Conservation (phyloP, 2,113 vertebrate genomes). For the Pycnonotus jocosus region DNA sequence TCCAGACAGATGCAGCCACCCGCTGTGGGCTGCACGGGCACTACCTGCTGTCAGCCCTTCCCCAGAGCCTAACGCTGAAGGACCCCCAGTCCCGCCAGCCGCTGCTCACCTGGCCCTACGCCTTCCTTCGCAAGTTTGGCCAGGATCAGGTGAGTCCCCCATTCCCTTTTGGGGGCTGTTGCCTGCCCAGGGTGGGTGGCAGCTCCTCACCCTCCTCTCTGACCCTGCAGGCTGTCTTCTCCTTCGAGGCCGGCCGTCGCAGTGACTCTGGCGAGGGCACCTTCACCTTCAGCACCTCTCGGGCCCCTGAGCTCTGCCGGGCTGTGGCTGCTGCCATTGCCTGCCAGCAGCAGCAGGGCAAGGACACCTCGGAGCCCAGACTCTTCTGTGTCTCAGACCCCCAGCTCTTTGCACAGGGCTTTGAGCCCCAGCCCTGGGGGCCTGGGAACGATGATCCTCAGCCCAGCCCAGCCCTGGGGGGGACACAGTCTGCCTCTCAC, state of each 20-base stretch:
- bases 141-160: conserved; percentile 76
- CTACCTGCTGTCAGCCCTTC: conserved; percentile 73
- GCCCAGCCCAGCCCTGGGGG: background rate
- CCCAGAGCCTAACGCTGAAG: conserved; percentile 70
- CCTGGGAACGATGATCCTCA: background rate
- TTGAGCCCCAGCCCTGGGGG: background rate
- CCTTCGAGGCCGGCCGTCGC: conserved; percentile 83
- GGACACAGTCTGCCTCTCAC: background rate
- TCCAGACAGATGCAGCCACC: conserved; percentile 71
- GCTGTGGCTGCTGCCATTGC: conserved; percentile 68
- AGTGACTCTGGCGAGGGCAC: conserved; percentile 83
- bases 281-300: conserved; percentile 79
- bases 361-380: background rate
- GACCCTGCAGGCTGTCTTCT: conserved; percentile 64
- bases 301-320: conserved; percentile 69
- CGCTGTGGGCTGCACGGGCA: conserved; percentile 78
- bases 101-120: conserved; percentile 83
- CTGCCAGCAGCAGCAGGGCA: conserved; percentile 30
- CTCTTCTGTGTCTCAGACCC: background rate
- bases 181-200: background rate
- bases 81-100: conserved; percentile 34
- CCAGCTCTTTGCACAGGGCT: background rate
- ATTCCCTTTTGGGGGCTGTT: background rate
- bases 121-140: conserved; percentile 82
- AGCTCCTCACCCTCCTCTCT: background rate